These are phyloP conservation scores for Panopea generosa DNA, from an alignment of 2,888 invertebrate genomes.

Conservation along the genomic window DNA sequence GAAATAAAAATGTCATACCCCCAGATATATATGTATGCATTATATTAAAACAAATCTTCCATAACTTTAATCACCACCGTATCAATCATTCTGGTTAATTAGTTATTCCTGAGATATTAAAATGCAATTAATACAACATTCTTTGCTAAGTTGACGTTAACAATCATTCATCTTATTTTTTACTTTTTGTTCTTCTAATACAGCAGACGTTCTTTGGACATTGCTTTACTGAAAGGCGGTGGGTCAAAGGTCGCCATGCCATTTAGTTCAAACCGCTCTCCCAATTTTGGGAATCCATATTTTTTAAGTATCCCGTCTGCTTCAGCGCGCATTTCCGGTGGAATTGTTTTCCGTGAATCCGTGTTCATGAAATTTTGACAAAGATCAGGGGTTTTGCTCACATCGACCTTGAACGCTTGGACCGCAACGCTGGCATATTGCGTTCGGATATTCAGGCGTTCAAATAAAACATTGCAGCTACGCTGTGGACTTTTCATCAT, in stretches of 20 bases:
- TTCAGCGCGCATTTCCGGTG: slow-evolving; percentile 71
- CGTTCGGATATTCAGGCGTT: slow-evolving; percentile 71
- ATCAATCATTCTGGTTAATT: too few relatives aligned
- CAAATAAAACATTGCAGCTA: slow-evolving; percentile 72
- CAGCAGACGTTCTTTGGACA: slow-evolving; percentile 57
- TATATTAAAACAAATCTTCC: too few relatives aligned
- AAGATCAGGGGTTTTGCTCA: slow-evolving; percentile 62
- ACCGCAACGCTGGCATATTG: slow-evolving; percentile 73
- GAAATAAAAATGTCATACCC: too few relatives aligned
- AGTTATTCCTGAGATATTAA: too few relatives aligned
- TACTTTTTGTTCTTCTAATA: too few relatives aligned
- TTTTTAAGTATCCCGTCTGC: slow-evolving; percentile 76
- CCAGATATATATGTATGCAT: too few relatives aligned
- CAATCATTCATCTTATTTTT: too few relatives aligned
- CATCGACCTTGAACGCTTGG: slow-evolving; percentile 76
- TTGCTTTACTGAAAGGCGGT: slow-evolving; percentile 59
- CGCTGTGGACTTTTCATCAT: slow-evolving; percentile 77
- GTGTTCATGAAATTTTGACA: slow-evolving; percentile 60
- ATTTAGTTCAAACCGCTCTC: slow-evolving; percentile 76
- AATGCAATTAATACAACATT: too few relatives aligned
- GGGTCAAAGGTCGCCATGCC: slow-evolving; percentile 71
- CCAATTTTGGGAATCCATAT: slow-evolving; percentile 76
- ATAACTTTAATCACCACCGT: too few relatives aligned
- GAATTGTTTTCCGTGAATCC: slow-evolving; percentile 68
- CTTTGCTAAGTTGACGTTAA: too few relatives aligned